Evolutionary conservation across 2,888 invertebrate species (phyloP).

Genomic region (Leptura quadrifasciata): DNA sequence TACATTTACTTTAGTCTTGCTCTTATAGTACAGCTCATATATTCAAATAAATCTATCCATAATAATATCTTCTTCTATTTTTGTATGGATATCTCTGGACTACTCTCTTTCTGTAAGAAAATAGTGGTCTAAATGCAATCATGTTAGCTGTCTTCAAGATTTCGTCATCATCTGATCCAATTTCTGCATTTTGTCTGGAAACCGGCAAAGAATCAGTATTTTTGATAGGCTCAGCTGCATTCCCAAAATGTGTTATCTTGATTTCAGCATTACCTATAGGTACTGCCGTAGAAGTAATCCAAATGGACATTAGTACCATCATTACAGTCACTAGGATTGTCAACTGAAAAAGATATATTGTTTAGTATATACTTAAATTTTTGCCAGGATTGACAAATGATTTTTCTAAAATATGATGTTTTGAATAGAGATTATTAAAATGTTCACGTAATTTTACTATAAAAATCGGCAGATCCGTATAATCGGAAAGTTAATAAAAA

Average conservation of each 20-base stretch:
- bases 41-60: not conserved
- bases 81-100: not conserved
- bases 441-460: too few species aligned
- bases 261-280: not conserved
- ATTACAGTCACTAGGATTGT: not conserved
- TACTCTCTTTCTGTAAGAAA: slow-evolving; percentile 31
- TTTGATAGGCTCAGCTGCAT: not conserved
- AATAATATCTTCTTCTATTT: slow-evolving; percentile 2
- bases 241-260: not conserved
- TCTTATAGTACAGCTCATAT: not conserved
- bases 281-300: not conserved
- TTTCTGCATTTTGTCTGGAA: not conserved
- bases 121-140: slow-evolving; percentile 33
- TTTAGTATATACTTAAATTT: too few species aligned
- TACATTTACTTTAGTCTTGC: too few species aligned
- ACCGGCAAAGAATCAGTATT: slow-evolving; percentile 1
- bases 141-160: slow-evolving; percentile 39
- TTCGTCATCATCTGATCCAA: slow-evolving; percentile 12
- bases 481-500: too few species aligned
- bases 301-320: not conserved
- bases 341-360: not conserved
- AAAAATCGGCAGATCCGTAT: too few species aligned
- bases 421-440: too few species aligned
- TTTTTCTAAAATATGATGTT: too few species aligned
- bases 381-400: too few species aligned